Evolutionary conservation across 2,113 vertebrate genomes (phyloP).

Genomic region (Pedetes capensis): DNA sequence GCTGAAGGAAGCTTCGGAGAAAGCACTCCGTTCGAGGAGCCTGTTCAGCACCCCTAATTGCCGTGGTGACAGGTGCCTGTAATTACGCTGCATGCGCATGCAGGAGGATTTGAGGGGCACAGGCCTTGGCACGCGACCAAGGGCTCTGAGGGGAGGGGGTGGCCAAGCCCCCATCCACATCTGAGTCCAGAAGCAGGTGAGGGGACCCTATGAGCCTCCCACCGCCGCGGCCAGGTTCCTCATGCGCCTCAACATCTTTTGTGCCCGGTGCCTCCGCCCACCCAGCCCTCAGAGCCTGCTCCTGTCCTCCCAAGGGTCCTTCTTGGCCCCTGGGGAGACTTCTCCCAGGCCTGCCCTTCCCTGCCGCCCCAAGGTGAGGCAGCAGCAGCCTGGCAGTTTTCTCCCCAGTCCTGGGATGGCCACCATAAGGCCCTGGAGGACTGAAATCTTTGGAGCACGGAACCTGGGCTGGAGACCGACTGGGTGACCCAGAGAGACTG

Average conservation of each 20-base stretch:
- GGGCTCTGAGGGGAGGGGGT: not conserved
- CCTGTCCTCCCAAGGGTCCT: not conserved
- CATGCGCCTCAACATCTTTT: fast-evolving
- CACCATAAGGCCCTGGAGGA: not conserved
- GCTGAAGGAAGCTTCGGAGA: conserved; percentile 61
- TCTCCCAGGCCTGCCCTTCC: not conserved
- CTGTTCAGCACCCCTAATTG: conserved; percentile 55
- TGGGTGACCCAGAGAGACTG: not conserved
- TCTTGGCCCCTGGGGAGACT: not conserved
- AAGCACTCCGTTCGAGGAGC: not conserved
- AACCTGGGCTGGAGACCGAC: not conserved
- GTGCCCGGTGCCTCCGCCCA: fast-evolving
- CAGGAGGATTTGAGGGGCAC: not conserved
- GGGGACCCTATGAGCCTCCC: not conserved
- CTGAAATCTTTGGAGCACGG: fast-evolving
- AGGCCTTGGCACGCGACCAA: fast-evolving
- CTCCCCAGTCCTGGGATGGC: too few relatives aligned
- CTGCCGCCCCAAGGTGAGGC: too few relatives aligned
- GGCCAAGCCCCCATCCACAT: not conserved
- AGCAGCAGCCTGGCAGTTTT: too few relatives aligned
- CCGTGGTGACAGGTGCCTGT: conserved; percentile 14
- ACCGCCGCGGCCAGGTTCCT: not conserved
- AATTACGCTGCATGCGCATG: too few relatives aligned
- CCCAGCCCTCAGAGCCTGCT: not conserved
- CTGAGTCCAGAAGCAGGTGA: not conserved